phyloP scores from a whole-genome alignment of 2,113 vertebrate genomes.

The Reinhardtius hippoglossoides region DNA sequence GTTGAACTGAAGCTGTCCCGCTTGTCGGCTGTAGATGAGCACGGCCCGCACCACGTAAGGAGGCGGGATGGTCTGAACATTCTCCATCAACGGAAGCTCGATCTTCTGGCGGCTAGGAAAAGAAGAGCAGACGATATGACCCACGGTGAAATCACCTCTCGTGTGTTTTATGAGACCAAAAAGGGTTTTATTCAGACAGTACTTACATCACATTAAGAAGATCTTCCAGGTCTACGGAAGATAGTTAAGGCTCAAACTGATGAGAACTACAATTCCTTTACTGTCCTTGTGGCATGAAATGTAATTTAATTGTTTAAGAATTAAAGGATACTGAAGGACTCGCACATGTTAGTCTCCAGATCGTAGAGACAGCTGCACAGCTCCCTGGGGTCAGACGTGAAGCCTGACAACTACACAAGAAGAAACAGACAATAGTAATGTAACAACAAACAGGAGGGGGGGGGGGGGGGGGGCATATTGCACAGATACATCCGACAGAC shows the following conservation, averaged over 20 bases:
- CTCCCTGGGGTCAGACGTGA: slow-evolving; percentile 95
- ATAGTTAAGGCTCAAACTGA: slow-evolving; percentile 56
- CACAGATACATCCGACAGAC: neutral
- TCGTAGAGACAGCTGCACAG: slow-evolving; percentile 97
- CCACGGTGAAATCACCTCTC: neutral
- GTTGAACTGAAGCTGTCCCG: slow-evolving; percentile 88
- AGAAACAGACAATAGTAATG: neutral
- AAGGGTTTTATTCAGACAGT: neutral
- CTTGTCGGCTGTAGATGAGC: slow-evolving; percentile 89
- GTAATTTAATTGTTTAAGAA: neutral
- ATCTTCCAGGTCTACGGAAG: slow-evolving; percentile 89
- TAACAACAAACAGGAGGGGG: neutral
- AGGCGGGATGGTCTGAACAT: slow-evolving; percentile 91
- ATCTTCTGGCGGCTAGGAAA: slow-evolving; percentile 90
- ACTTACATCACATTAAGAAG: slow-evolving; percentile 96
- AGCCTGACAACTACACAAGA: slow-evolving; percentile 88
- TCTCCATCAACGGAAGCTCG: slow-evolving; percentile 90
- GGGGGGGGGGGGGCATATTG: neutral
- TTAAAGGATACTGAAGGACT: slow-evolving; percentile 94
- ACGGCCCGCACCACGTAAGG: slow-evolving; percentile 92
- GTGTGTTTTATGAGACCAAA: neutral
- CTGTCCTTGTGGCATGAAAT: no score
- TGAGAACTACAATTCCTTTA: neutral
- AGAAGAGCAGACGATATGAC: neutral
- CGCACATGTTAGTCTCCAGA: slow-evolving; percentile 92